These are phyloP conservation scores for Oryzias woworae DNA, from an alignment of 2,113 vertebrate species.

Conservation along the genomic window DNA sequence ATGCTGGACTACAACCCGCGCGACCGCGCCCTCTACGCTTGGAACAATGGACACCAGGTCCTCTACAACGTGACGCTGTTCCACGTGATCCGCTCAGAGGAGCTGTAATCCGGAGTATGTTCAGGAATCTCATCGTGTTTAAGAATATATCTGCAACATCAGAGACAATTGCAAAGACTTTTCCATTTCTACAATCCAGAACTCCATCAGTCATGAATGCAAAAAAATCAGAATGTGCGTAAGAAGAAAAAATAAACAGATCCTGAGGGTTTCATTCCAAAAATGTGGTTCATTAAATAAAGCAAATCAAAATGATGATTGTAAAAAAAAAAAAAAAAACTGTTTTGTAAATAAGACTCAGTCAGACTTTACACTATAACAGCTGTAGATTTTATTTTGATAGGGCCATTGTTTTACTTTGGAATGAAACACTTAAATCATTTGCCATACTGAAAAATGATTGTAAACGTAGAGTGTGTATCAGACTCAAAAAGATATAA, in stretches of 20 bases:
- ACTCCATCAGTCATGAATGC: conserved; percentile 53
- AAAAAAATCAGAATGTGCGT: conserved; percentile 61
- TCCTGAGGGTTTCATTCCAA: conserved; percentile 69
- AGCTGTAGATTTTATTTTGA: conserved; percentile 56
- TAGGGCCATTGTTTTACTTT: conserved; percentile 58
- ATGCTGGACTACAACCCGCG: conserved; percentile 99
- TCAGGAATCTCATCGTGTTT: conserved; percentile 73
- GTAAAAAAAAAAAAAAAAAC: conserved; percentile 13
- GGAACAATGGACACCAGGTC: conserved; percentile 98
- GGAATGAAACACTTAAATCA: conserved; percentile 67
- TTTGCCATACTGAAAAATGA: conserved; percentile 62
- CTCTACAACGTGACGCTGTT: conserved; percentile 98
- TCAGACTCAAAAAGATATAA: conserved; percentile 54
- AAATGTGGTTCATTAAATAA: conserved; percentile 40
- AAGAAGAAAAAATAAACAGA: conserved; percentile 38
- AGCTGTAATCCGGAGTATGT: conserved; percentile 82
- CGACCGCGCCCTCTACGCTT: conserved; percentile 95
- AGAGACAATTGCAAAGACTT: conserved; percentile 41
- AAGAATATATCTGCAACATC: conserved; percentile 55
- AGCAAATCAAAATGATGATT: conserved; percentile 22
- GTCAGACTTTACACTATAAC: conserved; percentile 27
- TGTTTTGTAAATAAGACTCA: conserved; percentile 50
- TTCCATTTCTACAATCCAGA: conserved; percentile 48
- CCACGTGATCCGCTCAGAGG: conserved; percentile 94
- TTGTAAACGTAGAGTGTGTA: conserved; percentile 68